Conservation (phyloP, 23 tunicate genomes). For the Oikopleura vanhoeffeni region DNA sequence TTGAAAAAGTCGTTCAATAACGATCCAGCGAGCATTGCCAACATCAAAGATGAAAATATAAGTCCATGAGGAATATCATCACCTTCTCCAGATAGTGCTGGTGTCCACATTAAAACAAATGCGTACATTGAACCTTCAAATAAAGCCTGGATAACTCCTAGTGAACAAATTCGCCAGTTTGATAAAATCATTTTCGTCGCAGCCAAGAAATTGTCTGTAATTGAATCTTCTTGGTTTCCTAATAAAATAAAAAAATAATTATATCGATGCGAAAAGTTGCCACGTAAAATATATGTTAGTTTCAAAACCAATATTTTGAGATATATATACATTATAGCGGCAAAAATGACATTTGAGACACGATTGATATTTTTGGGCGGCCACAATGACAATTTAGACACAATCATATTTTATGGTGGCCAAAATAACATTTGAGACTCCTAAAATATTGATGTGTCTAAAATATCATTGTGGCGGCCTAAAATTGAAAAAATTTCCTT, state of each 20-base stretch:
- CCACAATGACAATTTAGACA: no score
- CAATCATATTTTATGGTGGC: no score
- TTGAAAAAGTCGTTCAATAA: neutral
- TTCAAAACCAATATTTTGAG: no score
- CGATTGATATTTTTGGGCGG: no score
- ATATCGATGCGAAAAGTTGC: neutral
- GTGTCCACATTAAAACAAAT: conserved; percentile 54
- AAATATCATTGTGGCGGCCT: no score
- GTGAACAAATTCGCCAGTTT: conserved; percentile 20
- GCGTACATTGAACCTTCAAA: conserved; percentile 60
- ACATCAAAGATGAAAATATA: conserved; percentile 45
- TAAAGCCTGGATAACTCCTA: conserved; percentile 35
- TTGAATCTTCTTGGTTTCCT: neutral
- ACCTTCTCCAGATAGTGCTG: conserved; percentile 26
- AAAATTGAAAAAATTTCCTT: no score
- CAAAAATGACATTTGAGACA: no score
- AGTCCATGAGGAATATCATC: conserved; percentile 31
- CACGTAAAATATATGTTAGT: neutral
- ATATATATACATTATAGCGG: no score
- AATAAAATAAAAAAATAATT: no score
- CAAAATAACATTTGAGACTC: no score
- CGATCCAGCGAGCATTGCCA: conserved; percentile 15
- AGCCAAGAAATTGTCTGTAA: neutral
- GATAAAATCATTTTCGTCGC: neutral
- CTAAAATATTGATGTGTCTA: no score